These are phyloP conservation scores for Macrocentrus cingulum DNA, from an alignment of 1,140 invertebrate species.

Conservation along the genomic window DNA sequence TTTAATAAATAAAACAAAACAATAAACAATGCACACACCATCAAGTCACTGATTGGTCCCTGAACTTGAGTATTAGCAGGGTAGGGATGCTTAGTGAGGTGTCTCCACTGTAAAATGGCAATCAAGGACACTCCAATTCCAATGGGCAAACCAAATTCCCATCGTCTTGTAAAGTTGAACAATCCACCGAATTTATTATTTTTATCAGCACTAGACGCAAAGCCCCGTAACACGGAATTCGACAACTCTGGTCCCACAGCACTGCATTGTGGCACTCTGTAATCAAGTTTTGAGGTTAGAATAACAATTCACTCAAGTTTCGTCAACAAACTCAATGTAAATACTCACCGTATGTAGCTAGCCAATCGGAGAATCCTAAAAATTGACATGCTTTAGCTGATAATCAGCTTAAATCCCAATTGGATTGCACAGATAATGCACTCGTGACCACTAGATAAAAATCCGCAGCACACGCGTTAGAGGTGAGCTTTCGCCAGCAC, in stretches of 20 bases:
- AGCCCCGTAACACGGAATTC: conserved; percentile 9
- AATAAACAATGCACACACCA: conserved; percentile 40
- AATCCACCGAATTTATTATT: conserved; percentile 19
- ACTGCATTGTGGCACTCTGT: not conserved
- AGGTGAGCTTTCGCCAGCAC: no score
- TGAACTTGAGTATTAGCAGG: conserved; percentile 26
- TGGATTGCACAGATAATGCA: no score
- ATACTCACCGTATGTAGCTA: conserved; percentile 21
- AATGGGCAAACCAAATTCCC: conserved; percentile 37
- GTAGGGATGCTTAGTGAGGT: conserved; percentile 46
- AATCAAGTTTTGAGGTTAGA: not conserved
- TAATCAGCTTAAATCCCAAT: no score
- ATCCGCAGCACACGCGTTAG: no score
- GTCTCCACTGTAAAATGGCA: conserved; percentile 57
- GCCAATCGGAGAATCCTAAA: conserved; percentile 21
- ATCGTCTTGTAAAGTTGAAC: conserved; percentile 20
- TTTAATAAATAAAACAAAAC: conserved; percentile 3
- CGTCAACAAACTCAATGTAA: not conserved
- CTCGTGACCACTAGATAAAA: no score
- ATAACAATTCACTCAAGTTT: not conserved
- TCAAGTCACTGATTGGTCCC: conserved; percentile 38
- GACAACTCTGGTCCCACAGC: conserved; percentile 6
- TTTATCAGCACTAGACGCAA: conserved; percentile 10
- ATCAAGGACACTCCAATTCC: conserved; percentile 55
- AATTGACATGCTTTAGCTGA: conserved; percentile 22